Percentiles rank a stretch among this genome's conserved stretches.
phyloP scores from a whole-genome alignment of 2,113 vertebrate species.

The Progne subis region DNA sequence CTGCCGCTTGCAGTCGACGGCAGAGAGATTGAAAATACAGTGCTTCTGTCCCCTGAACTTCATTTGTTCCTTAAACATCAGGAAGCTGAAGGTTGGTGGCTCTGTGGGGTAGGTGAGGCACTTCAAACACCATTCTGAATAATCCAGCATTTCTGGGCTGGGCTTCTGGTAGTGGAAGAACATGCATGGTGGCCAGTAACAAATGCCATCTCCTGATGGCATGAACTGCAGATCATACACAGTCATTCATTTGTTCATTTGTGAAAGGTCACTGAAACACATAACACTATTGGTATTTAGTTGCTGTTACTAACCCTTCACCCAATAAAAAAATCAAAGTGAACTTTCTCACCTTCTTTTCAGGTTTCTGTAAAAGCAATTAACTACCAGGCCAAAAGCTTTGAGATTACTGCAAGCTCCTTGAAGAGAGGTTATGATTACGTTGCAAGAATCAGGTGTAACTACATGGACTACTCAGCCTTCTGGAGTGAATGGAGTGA shows the following conservation, averaged over 20 bases:
- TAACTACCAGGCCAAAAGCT: not conserved
- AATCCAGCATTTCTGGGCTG: not conserved
- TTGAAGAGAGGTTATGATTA: constrained; percentile 49
- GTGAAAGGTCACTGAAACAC: not conserved
- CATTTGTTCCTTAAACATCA: not conserved
- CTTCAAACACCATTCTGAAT: not conserved
- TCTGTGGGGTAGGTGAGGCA: not conserved
- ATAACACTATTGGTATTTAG: not conserved
- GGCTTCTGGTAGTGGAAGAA: not conserved
- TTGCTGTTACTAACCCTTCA: not conserved
- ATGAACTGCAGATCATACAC: not conserved
- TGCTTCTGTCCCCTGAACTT: not conserved
- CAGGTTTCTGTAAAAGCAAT: constrained; percentile 8
- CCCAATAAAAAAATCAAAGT: not conserved
- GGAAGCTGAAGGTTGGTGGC: not conserved
- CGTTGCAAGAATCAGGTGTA: constrained; percentile 1
- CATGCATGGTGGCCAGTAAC: not conserved
- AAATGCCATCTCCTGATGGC: not conserved
- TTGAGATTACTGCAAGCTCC: constrained; percentile 27
- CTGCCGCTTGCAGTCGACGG: not conserved
- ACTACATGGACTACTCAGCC: not conserved
- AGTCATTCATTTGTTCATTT: not conserved
- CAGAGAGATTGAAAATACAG: not conserved
- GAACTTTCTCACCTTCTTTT: not conserved
- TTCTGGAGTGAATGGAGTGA: constrained; percentile 78